These are phyloP conservation scores for Syrrhaptes paradoxus DNA, from an alignment of 2,113 vertebrate genomes.

Conservation along the genomic window DNA sequence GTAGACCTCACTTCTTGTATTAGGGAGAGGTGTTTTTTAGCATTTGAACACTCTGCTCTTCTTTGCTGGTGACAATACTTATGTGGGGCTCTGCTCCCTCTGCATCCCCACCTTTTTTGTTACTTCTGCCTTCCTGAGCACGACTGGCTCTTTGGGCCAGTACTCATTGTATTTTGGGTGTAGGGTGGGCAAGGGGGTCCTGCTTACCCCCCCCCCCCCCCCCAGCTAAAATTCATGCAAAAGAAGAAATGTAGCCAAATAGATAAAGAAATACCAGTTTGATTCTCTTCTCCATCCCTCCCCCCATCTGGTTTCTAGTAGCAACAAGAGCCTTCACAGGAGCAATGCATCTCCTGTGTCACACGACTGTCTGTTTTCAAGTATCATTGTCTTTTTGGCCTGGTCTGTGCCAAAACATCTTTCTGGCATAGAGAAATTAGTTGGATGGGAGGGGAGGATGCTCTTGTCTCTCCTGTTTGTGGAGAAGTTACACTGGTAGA, in stretches of 20 bases:
- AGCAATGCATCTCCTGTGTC: constrained; percentile 14
- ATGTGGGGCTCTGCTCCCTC: not conserved
- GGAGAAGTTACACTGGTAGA: not conserved
- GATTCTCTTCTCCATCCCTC: not conserved
- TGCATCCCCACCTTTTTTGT: not conserved
- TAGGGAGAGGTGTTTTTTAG: not conserved
- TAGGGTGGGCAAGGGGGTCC: not conserved
- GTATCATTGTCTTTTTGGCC: not conserved
- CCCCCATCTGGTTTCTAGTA: constrained; percentile 61
- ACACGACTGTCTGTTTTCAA: not conserved
- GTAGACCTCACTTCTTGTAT: not conserved
- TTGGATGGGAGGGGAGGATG: not conserved
- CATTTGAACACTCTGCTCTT: not conserved
- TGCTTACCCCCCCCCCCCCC: not conserved
- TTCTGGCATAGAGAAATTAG: not conserved
- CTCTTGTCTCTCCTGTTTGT: not conserved
- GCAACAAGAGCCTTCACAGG: constrained; percentile 55
- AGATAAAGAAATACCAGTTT: not conserved
- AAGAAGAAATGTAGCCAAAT: not conserved
- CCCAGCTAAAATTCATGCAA: not conserved
- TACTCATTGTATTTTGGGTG: not conserved
- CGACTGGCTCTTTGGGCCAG: not conserved
- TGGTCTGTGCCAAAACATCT: not conserved
- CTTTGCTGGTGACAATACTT: not conserved
- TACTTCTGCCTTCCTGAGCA: not conserved